Evolutionary conservation across 2,113 vertebrate species (phyloP).

Genomic region (Rhipidura dahli): DNA sequence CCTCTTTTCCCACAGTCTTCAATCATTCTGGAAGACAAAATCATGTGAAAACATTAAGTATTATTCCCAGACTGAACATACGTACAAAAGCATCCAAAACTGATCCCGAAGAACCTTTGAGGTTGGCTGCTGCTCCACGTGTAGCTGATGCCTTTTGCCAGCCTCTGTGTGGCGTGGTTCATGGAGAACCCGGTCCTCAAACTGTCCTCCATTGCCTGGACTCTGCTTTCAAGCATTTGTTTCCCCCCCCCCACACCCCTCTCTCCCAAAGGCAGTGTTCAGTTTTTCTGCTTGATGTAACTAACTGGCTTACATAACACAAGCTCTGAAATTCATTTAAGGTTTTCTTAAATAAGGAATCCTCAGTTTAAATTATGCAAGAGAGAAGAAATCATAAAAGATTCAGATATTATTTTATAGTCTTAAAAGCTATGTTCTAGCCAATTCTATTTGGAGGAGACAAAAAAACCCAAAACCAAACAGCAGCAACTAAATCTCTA

Average conservation of each 20-base stretch:
- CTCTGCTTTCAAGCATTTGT: conserved; percentile 39
- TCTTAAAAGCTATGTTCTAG: neutral
- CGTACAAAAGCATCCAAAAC: neutral
- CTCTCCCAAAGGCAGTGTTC: conserved; percentile 44
- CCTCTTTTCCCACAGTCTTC: conserved; percentile 88
- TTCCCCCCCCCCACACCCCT: neutral
- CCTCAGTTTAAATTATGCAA: conserved; percentile 55
- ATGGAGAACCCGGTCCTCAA: neutral
- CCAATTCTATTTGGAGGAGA: neutral
- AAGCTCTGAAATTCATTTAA: conserved; percentile 51
- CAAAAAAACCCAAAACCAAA: neutral
- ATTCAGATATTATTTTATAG: neutral
- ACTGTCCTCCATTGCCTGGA: conserved; percentile 8
- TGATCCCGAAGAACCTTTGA: neutral
- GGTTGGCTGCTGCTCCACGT: neutral
- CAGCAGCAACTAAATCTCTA: neutral
- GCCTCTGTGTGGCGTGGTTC: neutral
- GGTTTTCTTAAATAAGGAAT: conserved; percentile 54
- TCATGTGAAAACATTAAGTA: conserved; percentile 34
- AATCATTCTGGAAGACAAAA: conserved; percentile 90
- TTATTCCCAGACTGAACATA: conserved; percentile 10
- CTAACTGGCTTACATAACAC: conserved; percentile 54
- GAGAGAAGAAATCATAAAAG: conserved; percentile 14
- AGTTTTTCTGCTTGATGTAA: conserved; percentile 63
- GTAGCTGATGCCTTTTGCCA: neutral